Percentiles rank a stretch among this genome's conserved stretches.
Evolutionary conservation across 2,888 invertebrate genomes (phyloP).

Genomic region (Drosophila mimica): DNA sequence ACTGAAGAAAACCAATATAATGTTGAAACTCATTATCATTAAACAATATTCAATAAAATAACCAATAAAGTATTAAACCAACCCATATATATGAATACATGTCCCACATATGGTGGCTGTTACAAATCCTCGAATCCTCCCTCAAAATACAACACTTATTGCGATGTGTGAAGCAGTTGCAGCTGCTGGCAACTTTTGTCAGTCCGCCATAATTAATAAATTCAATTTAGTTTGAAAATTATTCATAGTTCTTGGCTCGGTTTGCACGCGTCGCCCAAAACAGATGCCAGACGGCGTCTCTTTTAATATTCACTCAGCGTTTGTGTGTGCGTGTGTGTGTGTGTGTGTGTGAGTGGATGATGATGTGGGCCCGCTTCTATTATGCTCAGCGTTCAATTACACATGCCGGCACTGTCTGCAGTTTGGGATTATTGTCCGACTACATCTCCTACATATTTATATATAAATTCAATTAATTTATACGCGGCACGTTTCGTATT

Average conservation of each 20-base stretch:
- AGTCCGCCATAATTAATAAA: slow-evolving; percentile 56
- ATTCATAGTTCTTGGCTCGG: slow-evolving; percentile 33
- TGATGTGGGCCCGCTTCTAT: slow-evolving; percentile 44
- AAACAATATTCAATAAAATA: too few relatives aligned
- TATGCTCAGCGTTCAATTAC: slow-evolving; percentile 66
- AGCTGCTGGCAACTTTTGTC: slow-evolving; percentile 12
- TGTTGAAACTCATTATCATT: too few relatives aligned
- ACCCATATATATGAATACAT: slow-evolving; percentile 2
- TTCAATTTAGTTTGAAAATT: slow-evolving; percentile 44
- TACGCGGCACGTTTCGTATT: slow-evolving; percentile 62
- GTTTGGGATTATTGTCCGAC: slow-evolving; percentile 38
- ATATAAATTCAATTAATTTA: slow-evolving; percentile 58
- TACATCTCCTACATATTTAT: not conserved
- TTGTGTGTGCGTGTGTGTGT: slow-evolving; percentile 17
- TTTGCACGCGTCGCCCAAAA: slow-evolving; percentile 34
- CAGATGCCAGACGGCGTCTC: slow-evolving; percentile 44
- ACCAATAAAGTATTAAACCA: too few relatives aligned
- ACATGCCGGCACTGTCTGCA: slow-evolving; percentile 60
- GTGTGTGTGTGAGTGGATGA: slow-evolving; percentile 5
- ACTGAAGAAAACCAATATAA: too few relatives aligned
- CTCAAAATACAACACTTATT: not conserved
- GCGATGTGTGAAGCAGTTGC: not conserved
- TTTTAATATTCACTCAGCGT: slow-evolving; percentile 66
- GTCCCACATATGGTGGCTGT: slow-evolving; percentile 10
- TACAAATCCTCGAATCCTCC: not conserved